Conservation (phyloP, 2,113 vertebrate species). For the Patagioenas fasciata region DNA sequence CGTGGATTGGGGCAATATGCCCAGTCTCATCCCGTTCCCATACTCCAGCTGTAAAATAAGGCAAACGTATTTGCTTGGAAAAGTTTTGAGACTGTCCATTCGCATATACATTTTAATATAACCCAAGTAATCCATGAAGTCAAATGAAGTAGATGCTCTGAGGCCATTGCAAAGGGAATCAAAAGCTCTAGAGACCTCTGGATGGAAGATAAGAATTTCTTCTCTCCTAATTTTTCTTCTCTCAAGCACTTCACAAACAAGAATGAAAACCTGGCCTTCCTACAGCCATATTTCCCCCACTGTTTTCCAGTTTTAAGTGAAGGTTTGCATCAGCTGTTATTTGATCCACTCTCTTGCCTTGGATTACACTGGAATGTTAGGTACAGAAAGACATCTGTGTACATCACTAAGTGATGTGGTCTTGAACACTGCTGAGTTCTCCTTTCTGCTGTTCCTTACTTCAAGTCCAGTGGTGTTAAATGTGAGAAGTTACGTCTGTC, state of each 20-base stretch:
- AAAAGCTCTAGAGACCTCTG: neutral
- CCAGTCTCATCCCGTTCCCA: neutral
- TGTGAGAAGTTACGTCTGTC: neutral
- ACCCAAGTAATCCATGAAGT: neutral
- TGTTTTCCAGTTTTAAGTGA: neutral
- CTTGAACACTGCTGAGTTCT: neutral
- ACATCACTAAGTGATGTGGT: neutral
- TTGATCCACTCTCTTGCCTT: conserved; percentile 2
- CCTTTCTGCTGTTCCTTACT: neutral
- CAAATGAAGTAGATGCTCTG: neutral
- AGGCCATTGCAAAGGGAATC: neutral
- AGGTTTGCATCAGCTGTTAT: neutral
- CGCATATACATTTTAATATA: neutral
- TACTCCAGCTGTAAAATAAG: conserved; percentile 12
- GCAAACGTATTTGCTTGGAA: neutral
- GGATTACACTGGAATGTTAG: neutral
- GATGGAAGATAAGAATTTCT: neutral
- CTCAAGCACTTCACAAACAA: neutral
- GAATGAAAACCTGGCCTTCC: neutral
- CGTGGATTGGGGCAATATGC: neutral
- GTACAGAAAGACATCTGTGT: neutral
- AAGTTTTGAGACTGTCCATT: conserved; percentile 10
- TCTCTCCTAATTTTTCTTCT: conserved; percentile 19
- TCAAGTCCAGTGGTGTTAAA: neutral
- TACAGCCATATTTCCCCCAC: neutral